Evolutionary conservation across 2,888 invertebrate species (phyloP).

Genomic region (Galeruca laticollis): DNA sequence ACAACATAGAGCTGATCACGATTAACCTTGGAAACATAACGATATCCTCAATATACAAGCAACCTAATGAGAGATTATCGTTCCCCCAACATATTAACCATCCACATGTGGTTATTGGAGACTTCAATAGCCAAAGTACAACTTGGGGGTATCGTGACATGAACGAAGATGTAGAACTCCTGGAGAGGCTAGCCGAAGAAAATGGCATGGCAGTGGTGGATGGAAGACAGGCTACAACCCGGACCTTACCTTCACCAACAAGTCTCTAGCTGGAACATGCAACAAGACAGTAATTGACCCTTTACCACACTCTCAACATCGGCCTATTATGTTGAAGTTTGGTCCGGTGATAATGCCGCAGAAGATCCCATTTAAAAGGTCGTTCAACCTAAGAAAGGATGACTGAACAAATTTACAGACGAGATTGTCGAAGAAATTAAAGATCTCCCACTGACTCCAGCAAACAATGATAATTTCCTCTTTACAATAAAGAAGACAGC

Average conservation of each 20-base stretch:
- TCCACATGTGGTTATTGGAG: no score
- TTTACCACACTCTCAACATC: no score
- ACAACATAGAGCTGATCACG: no score
- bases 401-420: not conserved
- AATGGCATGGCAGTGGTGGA: not conserved
- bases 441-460: not conserved
- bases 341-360: no score
- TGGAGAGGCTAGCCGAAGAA: not conserved
- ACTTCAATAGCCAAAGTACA: no score
- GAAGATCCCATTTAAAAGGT: no score
- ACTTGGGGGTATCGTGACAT: no score
- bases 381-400: not conserved
- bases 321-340: not conserved
- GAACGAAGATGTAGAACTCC: no score
- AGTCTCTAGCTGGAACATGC: no score
- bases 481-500: not conserved
- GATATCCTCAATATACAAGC: conserved; percentile 15
- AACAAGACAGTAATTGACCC: not conserved
- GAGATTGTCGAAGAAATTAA: not conserved
- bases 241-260: not conserved
- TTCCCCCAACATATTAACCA: not conserved
- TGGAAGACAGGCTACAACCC: no score
- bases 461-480: not conserved
- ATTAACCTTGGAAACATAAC: not conserved
- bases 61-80: conserved; percentile 1